These are phyloP conservation scores for Paramisgurnus dabryanus DNA, from an alignment of 2,113 vertebrate genomes.

Conservation along the genomic window DNA sequence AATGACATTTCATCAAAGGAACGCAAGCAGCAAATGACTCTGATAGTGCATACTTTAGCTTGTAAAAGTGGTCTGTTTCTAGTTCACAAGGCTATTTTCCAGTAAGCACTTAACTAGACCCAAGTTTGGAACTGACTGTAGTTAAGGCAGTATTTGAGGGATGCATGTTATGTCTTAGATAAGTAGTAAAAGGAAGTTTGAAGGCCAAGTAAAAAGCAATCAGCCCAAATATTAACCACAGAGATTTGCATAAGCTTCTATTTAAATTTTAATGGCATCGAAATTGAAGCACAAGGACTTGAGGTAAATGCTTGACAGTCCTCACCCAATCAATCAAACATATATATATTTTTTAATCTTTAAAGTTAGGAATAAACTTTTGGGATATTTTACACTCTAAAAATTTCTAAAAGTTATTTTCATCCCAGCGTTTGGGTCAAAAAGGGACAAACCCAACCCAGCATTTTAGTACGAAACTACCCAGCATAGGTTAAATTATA, in stretches of 20 bases:
- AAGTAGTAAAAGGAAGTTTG: slow-evolving; percentile 27
- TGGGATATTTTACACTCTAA: too few species aligned
- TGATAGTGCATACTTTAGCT: slow-evolving; percentile 10
- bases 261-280: slow-evolving; percentile 43
- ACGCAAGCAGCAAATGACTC: not conserved
- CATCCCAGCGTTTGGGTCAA: too few species aligned
- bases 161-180: slow-evolving; percentile 20
- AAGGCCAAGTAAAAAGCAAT: slow-evolving; percentile 42
- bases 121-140: not conserved
- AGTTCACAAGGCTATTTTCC: not conserved
- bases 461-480: too few species aligned
- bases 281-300: slow-evolving; percentile 15
- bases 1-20: slow-evolving; percentile 17
- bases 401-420: too few species aligned
- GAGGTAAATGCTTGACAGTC: slow-evolving; percentile 23
- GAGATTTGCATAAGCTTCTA: slow-evolving; percentile 40
- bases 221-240: slow-evolving; percentile 40
- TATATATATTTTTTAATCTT: not conserved
- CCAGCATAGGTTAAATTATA: too few species aligned
- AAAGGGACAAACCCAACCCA: too few species aligned
- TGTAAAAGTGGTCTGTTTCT: not conserved
- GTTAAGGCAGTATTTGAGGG: slow-evolving; percentile 18
- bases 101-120: not conserved
- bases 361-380: too few species aligned
- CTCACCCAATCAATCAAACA: not conserved